Percentiles rank a stretch among this genome's conserved stretches.
These are phyloP conservation scores for Sclerurus mexicanus DNA, from an alignment of 2,113 vertebrate species.

Conservation along the genomic window DNA sequence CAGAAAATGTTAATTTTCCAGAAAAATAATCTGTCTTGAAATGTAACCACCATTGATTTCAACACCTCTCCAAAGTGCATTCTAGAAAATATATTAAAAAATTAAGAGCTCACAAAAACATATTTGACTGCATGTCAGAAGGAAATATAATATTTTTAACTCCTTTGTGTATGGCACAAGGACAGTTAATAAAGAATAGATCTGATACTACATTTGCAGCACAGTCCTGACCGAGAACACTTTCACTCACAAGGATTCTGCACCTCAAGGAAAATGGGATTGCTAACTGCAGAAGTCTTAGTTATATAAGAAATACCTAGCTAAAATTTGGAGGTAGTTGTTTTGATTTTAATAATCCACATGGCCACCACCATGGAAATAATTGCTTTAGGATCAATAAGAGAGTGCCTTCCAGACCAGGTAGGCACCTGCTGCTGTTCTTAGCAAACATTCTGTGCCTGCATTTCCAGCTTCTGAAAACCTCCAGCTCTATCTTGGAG, in stretches of 20 bases:
- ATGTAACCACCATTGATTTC: background rate
- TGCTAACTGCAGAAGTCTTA: background rate
- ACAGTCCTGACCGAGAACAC: background rate
- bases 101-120: background rate
- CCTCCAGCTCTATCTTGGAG: background rate
- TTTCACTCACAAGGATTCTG: background rate
- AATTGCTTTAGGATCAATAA: background rate
- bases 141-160: background rate
- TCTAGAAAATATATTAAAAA: background rate
- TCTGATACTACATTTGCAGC: background rate
- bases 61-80: background rate
- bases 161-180: background rate
- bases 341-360: background rate
- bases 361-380: background rate
- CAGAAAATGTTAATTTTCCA: background rate
- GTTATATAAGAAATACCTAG: background rate
- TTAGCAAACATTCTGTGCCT: background rate
- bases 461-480: background rate
- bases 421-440: background rate
- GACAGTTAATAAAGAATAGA: background rate
- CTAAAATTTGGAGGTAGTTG: background rate
- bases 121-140: background rate
- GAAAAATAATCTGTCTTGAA: background rate
- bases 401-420: background rate
- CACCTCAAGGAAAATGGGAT: background rate